Base-by-base conservation (phyloP, 2,888 invertebrate genomes). In the Dolichopus griseipennis region DNA sequence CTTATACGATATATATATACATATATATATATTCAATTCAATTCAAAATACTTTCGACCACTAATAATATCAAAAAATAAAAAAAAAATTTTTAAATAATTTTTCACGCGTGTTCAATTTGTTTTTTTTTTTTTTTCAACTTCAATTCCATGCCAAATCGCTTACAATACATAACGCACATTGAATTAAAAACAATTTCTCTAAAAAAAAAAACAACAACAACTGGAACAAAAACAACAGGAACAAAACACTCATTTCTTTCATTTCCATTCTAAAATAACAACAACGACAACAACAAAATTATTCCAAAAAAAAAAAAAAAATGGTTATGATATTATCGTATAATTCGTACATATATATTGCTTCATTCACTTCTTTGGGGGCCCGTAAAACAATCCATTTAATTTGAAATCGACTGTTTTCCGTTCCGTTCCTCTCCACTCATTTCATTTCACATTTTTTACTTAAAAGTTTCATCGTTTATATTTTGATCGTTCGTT, bases 121-220 rank as follows among this genome's bases (percentile, higher is more conserved):
- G 2, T 27, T 27, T 27, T 27, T 27, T 27, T 27, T 27, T 27
- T 27, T 2, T 27, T 27, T 27, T 27, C n/a, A n/a, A n/a, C n/a
- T n/a, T n/a, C n/a, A n/a, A 43, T 52, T 7, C 15, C 52, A 52
- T 52, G 15, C 52, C n/a, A 52, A 52, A 52, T 52, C n/a, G 52
- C 18, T 52, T 52, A 52, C 52, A 52, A 52, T 52, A 52, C 52
- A 52, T 52, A 52, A 52, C 52, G 52, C 52, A 52, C 52, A 52
- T 52, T 52, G 52, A 52, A 52, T 52, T 52, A 52, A 52, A 52
- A 52, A 12, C 9, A 52, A 12, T 52, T 52, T n/a, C n/a, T 41
- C 15, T 27, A 27, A 27, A 27, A 27, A 27, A 27, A 27, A 27
- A 27, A 27, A 27, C n/a, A n/a, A n/a, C n/a, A n/a, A n/a, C n/a